Base-by-base conservation (phyloP, 2,888 invertebrate species). In the Leuctra nigra region DNA sequence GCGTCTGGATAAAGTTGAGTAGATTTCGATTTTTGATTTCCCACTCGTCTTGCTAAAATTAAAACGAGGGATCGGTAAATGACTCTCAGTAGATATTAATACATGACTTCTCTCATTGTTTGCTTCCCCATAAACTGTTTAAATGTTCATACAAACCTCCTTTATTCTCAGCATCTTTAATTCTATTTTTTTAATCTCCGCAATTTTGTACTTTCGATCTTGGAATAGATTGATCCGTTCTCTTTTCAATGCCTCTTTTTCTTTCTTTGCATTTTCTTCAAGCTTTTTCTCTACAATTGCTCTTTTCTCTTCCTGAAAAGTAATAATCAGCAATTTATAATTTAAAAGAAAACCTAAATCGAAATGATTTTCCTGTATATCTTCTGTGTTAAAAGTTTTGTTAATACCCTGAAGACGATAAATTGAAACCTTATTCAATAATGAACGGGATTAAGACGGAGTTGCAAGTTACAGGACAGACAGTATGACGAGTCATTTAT, bases 241-340 rank as follows among this genome's bases (percentile, higher is more conserved):
- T 62, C 81, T 80, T 65, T 84, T 86, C 54, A 93, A 77, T 69
- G 90, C 84, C 68, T 92, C 93, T 62, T 87, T 88, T 68, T 96
- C 93, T 67, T 84, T 78, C 55, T 87, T 81, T 56, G 91, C 91
- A 67, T 91, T 91, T 68, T 93, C 91, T 69, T 98, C 97, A 59
- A 98, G 81, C 71, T 94, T 92, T 58, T 88, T 87, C 73, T 98
- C 97, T 6, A 98, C 88, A 75, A 87, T 86, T 7, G 84, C 84
- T 64, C 91, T 82, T 70, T 89, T 91, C 56, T 88, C 86, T 68
- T 87, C 91, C 85, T 87, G 65, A 33, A 67, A 63, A 53, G 35
- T 41, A 54, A 11, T 16, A 52, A 2, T 29, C 13, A 59, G 16
- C 9, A 22, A 7, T 22, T 22, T 23, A 7, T 6, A 48, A 53